A percentile compares a stretch with the other conserved stretches of the same genome.
Evolutionary conservation across 2,797 vertebrate genomes (phyloP).

Genomic region (Arvicola amphibius): DNA sequence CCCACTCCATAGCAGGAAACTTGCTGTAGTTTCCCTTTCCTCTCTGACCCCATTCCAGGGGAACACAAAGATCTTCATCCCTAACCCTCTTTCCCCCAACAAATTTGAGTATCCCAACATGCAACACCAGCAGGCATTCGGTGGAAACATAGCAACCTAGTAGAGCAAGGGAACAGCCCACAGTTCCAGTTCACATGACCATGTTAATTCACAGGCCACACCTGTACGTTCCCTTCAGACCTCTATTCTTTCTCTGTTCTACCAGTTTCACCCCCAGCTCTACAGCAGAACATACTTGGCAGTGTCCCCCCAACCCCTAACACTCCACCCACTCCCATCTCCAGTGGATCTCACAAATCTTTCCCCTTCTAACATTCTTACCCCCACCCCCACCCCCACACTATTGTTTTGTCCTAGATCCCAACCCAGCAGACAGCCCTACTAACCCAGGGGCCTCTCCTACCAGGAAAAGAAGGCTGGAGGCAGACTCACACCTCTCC

Average conservation of each 20-base stretch:
- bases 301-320: neutral
- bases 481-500: neutral
- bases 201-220: neutral
- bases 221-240: neutral
- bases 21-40: neutral
- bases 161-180: neutral
- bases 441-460: neutral
- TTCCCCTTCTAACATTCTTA: neutral
- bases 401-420: too few species aligned
- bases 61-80: neutral
- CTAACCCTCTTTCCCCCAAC: neutral
- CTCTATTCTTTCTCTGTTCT: neutral
- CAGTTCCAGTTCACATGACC: too few species aligned
- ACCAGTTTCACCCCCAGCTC: neutral
- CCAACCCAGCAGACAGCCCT: neutral
- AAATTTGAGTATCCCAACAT: neutral
- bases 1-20: neutral
- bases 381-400: too few species aligned
- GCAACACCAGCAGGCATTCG: neutral
- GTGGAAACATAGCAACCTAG: neutral
- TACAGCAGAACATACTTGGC: neutral
- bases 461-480: neutral
- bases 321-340: neutral
- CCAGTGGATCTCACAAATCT: neutral
- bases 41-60: neutral